These are phyloP conservation scores for Carterocephalus palaemon DNA, from an alignment of 2,888 invertebrate species.

Conservation along the genomic window DNA sequence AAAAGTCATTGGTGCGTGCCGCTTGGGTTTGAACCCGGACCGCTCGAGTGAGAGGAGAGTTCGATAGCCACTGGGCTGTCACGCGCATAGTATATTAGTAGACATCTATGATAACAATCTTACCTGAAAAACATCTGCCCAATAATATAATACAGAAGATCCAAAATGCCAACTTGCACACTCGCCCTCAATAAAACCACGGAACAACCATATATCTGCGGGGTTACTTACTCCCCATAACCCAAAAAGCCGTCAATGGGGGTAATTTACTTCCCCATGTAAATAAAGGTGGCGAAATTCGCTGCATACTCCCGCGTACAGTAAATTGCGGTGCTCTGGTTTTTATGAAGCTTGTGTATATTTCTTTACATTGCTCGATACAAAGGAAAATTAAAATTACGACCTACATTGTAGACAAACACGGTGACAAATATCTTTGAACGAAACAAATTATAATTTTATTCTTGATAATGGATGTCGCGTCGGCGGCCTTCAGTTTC, in stretches of 20 bases:
- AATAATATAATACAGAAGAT: constrained; percentile 5
- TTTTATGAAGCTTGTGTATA: not conserved
- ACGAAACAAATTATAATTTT: too few species aligned
- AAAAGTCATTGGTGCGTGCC: too few species aligned
- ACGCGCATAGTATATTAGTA: too few species aligned
- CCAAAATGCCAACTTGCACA: constrained; percentile 11
- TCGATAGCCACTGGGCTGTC: too few species aligned
- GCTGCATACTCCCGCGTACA: constrained; percentile 22
- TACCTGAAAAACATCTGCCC: too few species aligned
- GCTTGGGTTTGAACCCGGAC: too few species aligned
- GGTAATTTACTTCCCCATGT: constrained; percentile 29
- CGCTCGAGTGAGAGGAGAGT: too few species aligned
- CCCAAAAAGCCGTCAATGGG: constrained; percentile 29
- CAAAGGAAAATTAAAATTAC: not conserved
- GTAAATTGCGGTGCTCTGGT: not conserved
- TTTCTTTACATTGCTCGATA: constrained; percentile 10
- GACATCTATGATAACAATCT: too few species aligned
- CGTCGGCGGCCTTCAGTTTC: too few species aligned
- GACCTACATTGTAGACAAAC: too few species aligned
- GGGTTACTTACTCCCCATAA: constrained; percentile 21
- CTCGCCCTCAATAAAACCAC: constrained; percentile 14
- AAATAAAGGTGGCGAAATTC: constrained; percentile 30
- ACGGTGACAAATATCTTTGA: too few species aligned
- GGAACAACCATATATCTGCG: constrained; percentile 25
- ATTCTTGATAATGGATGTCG: too few species aligned